phyloP scores from a whole-genome alignment of 2,797 vertebrate genomes.

The Siniperca scherzeri region DNA sequence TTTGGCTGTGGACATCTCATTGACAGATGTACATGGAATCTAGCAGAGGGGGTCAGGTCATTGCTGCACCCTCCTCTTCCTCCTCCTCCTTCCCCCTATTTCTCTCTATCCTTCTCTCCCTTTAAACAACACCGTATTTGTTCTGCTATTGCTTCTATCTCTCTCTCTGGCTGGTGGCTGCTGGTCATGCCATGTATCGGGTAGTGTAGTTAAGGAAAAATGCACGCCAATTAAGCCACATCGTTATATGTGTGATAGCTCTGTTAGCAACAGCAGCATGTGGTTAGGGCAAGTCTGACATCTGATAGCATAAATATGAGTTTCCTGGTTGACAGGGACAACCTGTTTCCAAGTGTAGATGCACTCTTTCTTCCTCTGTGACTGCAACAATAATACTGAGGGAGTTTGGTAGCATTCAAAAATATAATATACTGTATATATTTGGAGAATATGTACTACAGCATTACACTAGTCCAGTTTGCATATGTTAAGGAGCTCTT shows the following conservation, averaged over 20 bases:
- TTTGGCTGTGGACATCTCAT: conserved; percentile 72
- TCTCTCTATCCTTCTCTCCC: conserved; percentile 34
- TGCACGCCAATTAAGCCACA: conserved; percentile 62
- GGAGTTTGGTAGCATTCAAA: conserved; percentile 17
- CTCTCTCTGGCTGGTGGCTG: conserved; percentile 52
- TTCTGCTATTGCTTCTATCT: conserved; percentile 49
- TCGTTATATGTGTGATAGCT: conserved; percentile 50
- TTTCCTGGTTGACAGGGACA: conserved; percentile 55
- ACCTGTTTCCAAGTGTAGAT: conserved; percentile 43
- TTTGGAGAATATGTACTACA: conserved; percentile 5
- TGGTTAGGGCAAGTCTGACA: conserved; percentile 44
- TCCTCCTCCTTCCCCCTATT: conserved; percentile 29
- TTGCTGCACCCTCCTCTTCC: conserved; percentile 58
- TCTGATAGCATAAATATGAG: conserved; percentile 41
- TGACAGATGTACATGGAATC: conserved; percentile 80
- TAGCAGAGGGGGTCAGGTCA: conserved; percentile 74
- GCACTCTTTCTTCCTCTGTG: conserved; percentile 16
- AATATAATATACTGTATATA: conserved; percentile 5
- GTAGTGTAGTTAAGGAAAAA: conserved; percentile 45
- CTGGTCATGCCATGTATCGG: conserved; percentile 40
- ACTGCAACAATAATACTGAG: neutral
- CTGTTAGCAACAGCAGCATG: conserved; percentile 51
- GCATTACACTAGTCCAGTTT: neutral
- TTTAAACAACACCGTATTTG: conserved; percentile 47
- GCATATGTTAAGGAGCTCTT: conserved; percentile 2